Percentiles rank a stretch among this genome's conserved stretches.
Conservation (phyloP, 2,797 vertebrate species). For the Sorex maritimensis region DNA sequence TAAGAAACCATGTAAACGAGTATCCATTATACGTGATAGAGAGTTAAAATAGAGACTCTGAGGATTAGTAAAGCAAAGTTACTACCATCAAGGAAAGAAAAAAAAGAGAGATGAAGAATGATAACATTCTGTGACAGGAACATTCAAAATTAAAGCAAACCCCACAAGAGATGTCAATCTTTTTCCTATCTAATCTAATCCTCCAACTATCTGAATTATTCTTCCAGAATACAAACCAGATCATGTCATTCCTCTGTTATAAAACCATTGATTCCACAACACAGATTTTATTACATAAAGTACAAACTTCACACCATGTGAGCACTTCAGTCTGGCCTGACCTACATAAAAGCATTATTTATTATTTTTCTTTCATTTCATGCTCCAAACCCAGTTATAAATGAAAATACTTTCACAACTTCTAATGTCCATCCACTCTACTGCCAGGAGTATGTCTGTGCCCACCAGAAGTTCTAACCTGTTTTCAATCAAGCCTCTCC, state of each 20-base stretch:
- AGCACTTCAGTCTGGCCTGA: conserved; percentile 39
- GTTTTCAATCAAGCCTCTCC: background rate
- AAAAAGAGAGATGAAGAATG: background rate
- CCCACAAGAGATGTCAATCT: background rate
- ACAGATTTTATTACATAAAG: conserved; percentile 5
- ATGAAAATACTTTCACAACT: too few relatives aligned
- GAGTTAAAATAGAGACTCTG: conserved; percentile 29
- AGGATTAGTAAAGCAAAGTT: conserved; percentile 60
- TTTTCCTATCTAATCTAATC: conserved; percentile 43
- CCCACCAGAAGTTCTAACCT: background rate
- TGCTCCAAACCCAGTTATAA: background rate
- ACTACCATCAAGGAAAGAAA: background rate
- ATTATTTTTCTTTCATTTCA: conserved; percentile 52
- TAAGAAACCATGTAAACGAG: conserved; percentile 1
- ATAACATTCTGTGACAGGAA: background rate
- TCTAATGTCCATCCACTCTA: background rate
- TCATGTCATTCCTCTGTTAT: conserved; percentile 17
- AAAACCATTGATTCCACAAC: conserved; percentile 11
- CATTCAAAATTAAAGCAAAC: conserved; percentile 43
- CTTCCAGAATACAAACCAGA: conserved; percentile 61
- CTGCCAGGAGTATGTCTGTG: background rate
- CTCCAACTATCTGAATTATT: conserved; percentile 7
- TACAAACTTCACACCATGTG: conserved; percentile 21
- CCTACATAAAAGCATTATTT: background rate
- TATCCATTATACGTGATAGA: conserved; percentile 1